Percentiles rank a stretch among this genome's conserved stretches.
These are phyloP conservation scores for Otus sunia DNA, from an alignment of 2,113 vertebrate genomes.

Conservation along the genomic window DNA sequence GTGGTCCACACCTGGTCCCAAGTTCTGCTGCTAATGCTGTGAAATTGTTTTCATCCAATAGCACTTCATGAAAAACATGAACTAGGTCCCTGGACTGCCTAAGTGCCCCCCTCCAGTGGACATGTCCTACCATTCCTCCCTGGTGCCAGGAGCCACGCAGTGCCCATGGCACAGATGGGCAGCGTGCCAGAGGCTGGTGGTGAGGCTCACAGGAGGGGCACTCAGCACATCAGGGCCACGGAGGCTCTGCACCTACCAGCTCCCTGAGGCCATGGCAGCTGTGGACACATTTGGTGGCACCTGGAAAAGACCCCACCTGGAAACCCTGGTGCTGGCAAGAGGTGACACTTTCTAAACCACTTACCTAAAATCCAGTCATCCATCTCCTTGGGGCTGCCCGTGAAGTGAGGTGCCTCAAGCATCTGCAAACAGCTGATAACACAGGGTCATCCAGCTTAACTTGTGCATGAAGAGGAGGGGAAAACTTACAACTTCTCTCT, in stretches of 20 bases:
- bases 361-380: not conserved
- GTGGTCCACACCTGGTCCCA: not conserved
- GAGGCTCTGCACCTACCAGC: not conserved
- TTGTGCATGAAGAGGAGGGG: not conserved
- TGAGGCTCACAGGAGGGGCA: not conserved
- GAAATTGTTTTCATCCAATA: not conserved
- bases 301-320: not conserved
- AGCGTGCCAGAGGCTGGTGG: rapidly evolving
- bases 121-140: not conserved
- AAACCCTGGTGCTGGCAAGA: not conserved
- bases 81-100: not conserved
- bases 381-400: not conserved
- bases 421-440: not conserved
- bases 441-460: not conserved
- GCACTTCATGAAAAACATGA: not conserved
- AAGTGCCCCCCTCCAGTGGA: not conserved
- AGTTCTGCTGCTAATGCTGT: not conserved
- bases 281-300: not conserved
- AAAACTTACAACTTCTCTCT: not conserved
- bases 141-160: rapidly evolving
- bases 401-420: not conserved
- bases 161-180: not conserved
- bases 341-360: not conserved
- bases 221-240: not conserved
- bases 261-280: not conserved